phyloP scores from a whole-genome alignment of 1,140 invertebrate species.

The Brachionus rotundiformis region DNA sequence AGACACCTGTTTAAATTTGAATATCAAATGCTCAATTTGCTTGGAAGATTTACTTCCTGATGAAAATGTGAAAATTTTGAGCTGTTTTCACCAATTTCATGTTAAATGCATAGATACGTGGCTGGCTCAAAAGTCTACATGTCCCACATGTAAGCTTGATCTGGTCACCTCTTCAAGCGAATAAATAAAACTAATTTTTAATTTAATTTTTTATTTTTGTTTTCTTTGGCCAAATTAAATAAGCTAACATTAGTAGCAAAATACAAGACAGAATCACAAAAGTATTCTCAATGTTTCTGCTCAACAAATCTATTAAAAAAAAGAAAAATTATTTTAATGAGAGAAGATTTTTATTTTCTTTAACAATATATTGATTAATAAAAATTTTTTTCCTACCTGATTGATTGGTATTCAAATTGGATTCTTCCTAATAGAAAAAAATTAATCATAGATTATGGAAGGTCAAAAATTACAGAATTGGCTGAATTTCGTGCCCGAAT shows the following conservation, averaged over 20 bases:
- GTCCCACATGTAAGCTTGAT: slow-evolving; percentile 89
- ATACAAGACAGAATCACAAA: not conserved
- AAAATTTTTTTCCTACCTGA: no score
- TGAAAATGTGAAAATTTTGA: slow-evolving; percentile 69
- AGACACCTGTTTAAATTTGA: not conserved
- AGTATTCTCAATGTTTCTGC: not conserved
- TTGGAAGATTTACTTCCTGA: slow-evolving; percentile 18
- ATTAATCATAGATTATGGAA: no score
- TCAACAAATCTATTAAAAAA: not conserved
- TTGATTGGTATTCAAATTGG: no score
- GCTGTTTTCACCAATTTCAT: slow-evolving; percentile 92
- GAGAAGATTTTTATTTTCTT: not conserved
- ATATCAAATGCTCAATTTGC: slow-evolving; percentile 29
- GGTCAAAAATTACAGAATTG: no score
- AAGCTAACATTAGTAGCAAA: not conserved
- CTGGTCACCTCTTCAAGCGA: slow-evolving; percentile 65
- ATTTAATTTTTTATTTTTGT: not conserved
- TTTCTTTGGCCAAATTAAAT: slow-evolving; percentile 31
- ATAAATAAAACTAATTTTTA: not conserved
- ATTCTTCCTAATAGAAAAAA: not conserved
- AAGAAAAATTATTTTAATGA: not conserved
- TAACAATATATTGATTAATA: no score
- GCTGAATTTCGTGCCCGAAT: not conserved
- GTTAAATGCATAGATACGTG: slow-evolving; percentile 91
- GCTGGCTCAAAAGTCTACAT: slow-evolving; percentile 87